Evolutionary conservation across 2,888 invertebrate species (phyloP), one percentile per base, ranked within the genome.

Genomic region (Dascillus cervinus): DNA sequence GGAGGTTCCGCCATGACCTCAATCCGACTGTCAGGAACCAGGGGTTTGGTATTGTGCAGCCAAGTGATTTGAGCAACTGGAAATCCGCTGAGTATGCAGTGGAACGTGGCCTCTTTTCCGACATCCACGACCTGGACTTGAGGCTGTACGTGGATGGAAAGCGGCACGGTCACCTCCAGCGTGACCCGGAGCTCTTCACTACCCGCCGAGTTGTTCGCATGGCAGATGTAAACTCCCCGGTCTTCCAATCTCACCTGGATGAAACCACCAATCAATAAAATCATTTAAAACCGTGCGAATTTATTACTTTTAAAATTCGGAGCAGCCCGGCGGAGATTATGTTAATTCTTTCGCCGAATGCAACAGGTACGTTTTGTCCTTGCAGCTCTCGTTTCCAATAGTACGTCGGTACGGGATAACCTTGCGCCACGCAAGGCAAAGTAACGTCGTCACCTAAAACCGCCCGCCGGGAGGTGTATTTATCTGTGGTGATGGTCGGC

Each of bases 171-270:
- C 38, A 89, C 82, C 46, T 78, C 77, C 40, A 90, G 69, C 10
- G 80, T 78, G 48, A 86, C 81, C 54, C 82, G 77, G 24, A 83
- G 77, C 22, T 80, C 80, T 58, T 86, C 84, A 53, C 80, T 82
- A 13, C 91, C 92, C 2, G 85, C 82, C 4, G 86, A 82, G 62
- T 92, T 94, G 67, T 89, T 90, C 33, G 88, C 86, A 72, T 83
- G 85, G 66, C 94, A 94, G 34, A 86, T 76, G 67, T 90, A 91
- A 49, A 82, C 77, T 27, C 91, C 92, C 34, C 82, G 77, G 62
- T 94, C 92, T 55, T 84, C 84, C 29, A 81, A 67, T 37, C 81
- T 67, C 12, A 64, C 62, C 64, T 64, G 48, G 5, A 48, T n/a
- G n/a, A n/a, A n/a, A n/a, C n/a, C n/a, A n/a, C n/a, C n/a, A n/a